Evolutionary conservation across 1,140 invertebrate species (phyloP), one percentile per base, ranked within the genome.

Genomic region (Ips nitidus): DNA sequence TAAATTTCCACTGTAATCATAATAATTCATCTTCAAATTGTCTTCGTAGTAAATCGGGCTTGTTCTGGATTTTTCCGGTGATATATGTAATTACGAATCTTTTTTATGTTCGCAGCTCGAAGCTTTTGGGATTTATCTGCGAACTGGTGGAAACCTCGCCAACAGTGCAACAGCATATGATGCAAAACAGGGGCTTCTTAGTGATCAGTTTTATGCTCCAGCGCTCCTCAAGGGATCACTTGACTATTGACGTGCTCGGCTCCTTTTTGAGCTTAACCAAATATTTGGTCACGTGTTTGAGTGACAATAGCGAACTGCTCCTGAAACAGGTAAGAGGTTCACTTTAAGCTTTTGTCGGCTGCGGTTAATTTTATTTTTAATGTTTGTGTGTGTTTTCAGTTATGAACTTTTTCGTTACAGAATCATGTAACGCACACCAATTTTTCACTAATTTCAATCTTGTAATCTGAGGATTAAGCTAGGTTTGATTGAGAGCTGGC

Each of bases 101-200:
- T 55, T 22, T 36, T 36, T 55, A 37, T 55, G 8, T 55, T 55
- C 86, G 86, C 84, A 98, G 97, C 86, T 94, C 96, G 7, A 98
- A 96, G 81, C 86, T 99, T 52, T 88, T 99, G 78, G 94, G 94
- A 66, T 97, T 99, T 82, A 94, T 99, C 73, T 98, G 96, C 83
- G 96, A 98, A 78, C 85, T 99, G 75, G 91, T 99, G 64, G 95
- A 98, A 80, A 95, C 92, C 56, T 99, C 97, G 71, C 90, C 93
- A 76, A 98, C 94, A 8, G 95, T 99, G 66, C 98, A 99, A 79
- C 97, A 99, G 79, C 98, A 99, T 79, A 96, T 99, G 91, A 92
- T 98, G 80, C 97, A 98, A 83, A 98, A 95, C 79, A 86, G 96
- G 75, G 97, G 97, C 52, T 99, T 99, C 83, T 86, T 99, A 72